Percentiles rank a stretch among this genome's conserved stretches.
Evolutionary conservation across 2,888 invertebrate species (phyloP).

Genomic region (Coleophora flavipennella): DNA sequence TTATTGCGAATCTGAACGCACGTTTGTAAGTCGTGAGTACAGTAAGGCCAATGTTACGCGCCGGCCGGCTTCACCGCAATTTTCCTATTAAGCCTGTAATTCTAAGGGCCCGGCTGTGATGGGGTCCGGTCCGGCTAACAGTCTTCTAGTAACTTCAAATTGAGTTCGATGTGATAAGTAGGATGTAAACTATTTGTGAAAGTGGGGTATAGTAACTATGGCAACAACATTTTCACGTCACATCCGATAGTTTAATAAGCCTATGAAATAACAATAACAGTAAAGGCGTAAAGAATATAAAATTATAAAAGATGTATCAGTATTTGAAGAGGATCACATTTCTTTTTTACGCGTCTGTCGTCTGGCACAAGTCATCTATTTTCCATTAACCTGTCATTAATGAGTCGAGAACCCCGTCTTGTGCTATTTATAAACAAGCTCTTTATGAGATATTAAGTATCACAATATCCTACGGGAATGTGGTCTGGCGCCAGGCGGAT

Average conservation of each 20-base stretch:
- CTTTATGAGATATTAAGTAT: constrained; percentile 49
- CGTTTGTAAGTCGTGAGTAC: constrained; percentile 53
- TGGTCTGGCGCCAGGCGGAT: constrained; percentile 57
- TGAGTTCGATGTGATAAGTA: constrained; percentile 46
- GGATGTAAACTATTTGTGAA: constrained; percentile 60
- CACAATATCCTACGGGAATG: constrained; percentile 56
- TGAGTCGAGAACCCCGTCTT: constrained; percentile 36
- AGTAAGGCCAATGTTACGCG: constrained; percentile 71
- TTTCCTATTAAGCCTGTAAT: constrained; percentile 63
- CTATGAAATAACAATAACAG: too few relatives aligned
- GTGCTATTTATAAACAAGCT: constrained; percentile 48
- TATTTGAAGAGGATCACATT: background rate
- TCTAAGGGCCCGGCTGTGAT: constrained; percentile 50
- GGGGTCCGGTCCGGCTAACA: constrained; percentile 38
- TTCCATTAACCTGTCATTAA: constrained; percentile 27
- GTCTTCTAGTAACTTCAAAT: constrained; percentile 44
- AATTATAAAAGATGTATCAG: too few relatives aligned
- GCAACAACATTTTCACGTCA: too few relatives aligned
- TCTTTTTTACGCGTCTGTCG: constrained; percentile 17
- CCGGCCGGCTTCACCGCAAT: constrained; percentile 51
- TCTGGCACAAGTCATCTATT: constrained; percentile 27
- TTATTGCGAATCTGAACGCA: constrained; percentile 39
- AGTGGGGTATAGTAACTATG: constrained; percentile 25
- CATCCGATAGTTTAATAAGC: too few relatives aligned
- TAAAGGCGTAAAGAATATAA: too few relatives aligned